Base-by-base conservation (phyloP, 1,140 invertebrate genomes). In the Drosophila bipectinata region DNA sequence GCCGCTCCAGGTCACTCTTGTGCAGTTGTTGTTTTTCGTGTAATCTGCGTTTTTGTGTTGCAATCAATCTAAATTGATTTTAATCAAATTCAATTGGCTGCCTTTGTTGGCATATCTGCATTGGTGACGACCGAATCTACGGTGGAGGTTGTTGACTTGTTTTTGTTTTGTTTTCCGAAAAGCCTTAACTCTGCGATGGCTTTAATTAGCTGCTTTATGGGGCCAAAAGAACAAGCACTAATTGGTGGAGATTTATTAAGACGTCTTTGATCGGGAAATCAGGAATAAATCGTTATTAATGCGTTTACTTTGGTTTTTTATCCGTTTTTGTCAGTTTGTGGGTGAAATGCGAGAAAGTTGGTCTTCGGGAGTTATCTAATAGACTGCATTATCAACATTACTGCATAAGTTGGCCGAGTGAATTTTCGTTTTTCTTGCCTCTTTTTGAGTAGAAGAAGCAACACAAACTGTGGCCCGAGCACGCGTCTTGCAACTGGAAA, bases 51-150 rank as follows among this genome's bases (percentile, higher is more conserved):
- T 41, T 44, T 45, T 64, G 51, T 47, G 72, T 52, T 61, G 78
- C 75, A 78, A 79, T 81, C 75, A 73, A 67, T 77, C 72, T 81
- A 66, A 88, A 84, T 90, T 88, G 79, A 88, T 79, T 90, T 90
- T 77, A 87, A 90, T 90, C 79, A 90, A 77, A 90, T 60, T 79
- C 67, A 90, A 82, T 90, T 90, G 67, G 60, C 9, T 34, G 53
- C 21, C 63, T 56, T 78, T 82, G 75, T 63, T 62, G 47, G 28
- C 41, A 15, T 61, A 32, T 37, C 56, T 37, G 47, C 64, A 34
- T 37, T 48, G 15, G 41, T 44, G 45, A 44, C 58, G 54, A 44
- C 58, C 56, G 51, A 68, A 69, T 69, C 66, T 68, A 18, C 47
- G 8, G 1, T 26, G 2, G 24, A 56, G 66, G 47, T 34, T 56